Evolutionary conservation across 2,797 vertebrate genomes (phyloP), one percentile per base, ranked within the genome.

Genomic region (Acomys russatus): DNA sequence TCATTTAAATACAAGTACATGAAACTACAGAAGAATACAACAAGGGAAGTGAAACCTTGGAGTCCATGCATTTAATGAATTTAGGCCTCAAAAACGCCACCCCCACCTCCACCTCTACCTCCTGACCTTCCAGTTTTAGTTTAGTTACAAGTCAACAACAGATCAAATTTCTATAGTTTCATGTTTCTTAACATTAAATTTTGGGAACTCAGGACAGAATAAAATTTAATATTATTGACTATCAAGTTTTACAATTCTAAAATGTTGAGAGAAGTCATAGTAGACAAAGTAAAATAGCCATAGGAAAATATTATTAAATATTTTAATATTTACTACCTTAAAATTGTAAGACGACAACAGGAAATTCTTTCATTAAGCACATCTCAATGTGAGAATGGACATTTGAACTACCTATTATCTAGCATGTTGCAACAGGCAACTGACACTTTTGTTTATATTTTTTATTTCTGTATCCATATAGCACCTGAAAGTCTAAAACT

Each of bases 201-300:
- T 84, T 51, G 10, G 44, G 18, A 85, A 85, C 17, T 94, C 80
- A 92, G 38, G 23, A 90, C 17, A 84, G 30, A 74, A 76, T 83
- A 90, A 92, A 89, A 74, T 71, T 38, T 79, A 66, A 51, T 83
- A 92, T 71, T 90, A 61, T 87, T 90, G 49, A 90, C 30, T 22
- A 80, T 20, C 71, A 92, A 80, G 66, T 68, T 68, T 22, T 0
- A 30, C 61, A 90, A 61, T 80, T 87, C 38, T 82, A 30, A 64
- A 4, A 64, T 30, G 28, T 54, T 92, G 22, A 91, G 25, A 76
- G 59, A 94, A 54, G 64, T 84, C 23, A 38, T 25, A 63, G 35
- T 90, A 85, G 33, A 88, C 44, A 74, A 71, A 92, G 85, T 38
- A 92, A 25, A 78, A 54, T 54, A 79, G 68, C 14, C 44, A 35